Percentiles rank a stretch among this genome's conserved stretches.
phyloP scores from a whole-genome alignment of 2,113 vertebrate species.

The Paratilapia polleni region DNA sequence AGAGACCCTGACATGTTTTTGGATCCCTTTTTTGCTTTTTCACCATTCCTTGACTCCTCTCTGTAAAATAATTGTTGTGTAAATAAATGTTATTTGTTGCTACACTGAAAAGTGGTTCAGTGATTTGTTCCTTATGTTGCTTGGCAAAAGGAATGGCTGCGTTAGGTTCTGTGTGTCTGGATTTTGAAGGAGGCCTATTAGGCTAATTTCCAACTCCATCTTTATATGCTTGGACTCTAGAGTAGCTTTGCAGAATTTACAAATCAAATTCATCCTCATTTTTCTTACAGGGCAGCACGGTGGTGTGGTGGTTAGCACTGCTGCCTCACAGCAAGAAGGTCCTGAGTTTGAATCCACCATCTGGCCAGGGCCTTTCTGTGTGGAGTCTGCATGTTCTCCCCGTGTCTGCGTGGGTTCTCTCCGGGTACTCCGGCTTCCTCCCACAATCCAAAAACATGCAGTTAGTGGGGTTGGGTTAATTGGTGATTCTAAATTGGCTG shows the following conservation, averaged over 20 bases:
- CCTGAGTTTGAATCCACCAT: too few species aligned
- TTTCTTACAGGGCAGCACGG: not conserved
- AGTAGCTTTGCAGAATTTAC: not conserved
- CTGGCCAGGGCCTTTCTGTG: too few species aligned
- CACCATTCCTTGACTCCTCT: not conserved
- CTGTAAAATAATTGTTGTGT: not conserved
- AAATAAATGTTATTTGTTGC: not conserved
- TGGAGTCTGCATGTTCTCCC: too few species aligned
- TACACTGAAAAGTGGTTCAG: not conserved
- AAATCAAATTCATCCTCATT: not conserved
- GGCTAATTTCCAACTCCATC: not conserved
- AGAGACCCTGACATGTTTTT: not conserved
- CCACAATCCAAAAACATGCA: too few species aligned
- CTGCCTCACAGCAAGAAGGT: too few species aligned
- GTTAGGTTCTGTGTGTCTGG: not conserved
- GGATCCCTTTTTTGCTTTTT: not conserved
- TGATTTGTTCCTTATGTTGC: constrained; percentile 7
- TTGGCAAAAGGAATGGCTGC: not conserved
- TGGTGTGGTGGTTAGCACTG: too few species aligned
- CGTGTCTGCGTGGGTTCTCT: too few species aligned
- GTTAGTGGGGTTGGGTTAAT: too few species aligned
- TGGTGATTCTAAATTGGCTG: too few species aligned
- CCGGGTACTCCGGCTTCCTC: too few species aligned
- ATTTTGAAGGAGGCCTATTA: not conserved
- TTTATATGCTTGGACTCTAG: not conserved